These are phyloP conservation scores for Aulostomus chinensis DNA, from an alignment of 2,797 vertebrate genomes.

Conservation along the genomic window DNA sequence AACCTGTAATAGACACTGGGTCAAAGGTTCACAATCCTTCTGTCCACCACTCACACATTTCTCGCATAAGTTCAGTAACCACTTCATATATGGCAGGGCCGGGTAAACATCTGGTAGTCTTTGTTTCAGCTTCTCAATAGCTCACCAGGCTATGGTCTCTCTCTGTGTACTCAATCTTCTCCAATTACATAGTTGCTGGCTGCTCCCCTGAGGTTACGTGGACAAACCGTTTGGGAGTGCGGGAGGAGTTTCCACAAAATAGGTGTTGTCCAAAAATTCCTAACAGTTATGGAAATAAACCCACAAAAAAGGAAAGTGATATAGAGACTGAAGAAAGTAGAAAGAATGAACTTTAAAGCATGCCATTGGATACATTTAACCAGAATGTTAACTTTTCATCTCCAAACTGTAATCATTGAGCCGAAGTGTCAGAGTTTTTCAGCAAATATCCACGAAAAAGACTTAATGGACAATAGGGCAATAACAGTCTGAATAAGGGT, in stretches of 20 bases:
- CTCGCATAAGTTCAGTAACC: slow-evolving; percentile 58
- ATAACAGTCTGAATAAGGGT: no score
- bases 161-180: slow-evolving; percentile 74
- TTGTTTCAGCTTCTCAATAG: slow-evolving; percentile 75
- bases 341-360: slow-evolving; percentile 22
- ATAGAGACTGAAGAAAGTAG: slow-evolving; percentile 19
- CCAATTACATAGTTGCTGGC: slow-evolving; percentile 76
- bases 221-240: slow-evolving; percentile 75
- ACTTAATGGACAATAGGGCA: no score
- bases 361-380: slow-evolving; percentile 32
- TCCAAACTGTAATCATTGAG: no score
- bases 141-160: slow-evolving; percentile 73
- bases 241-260: slow-evolving; percentile 80
- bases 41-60: slow-evolving; percentile 59
- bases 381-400: slow-evolving; percentile 19
- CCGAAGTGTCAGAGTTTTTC: no score
- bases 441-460: no score
- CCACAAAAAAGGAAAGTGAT: slow-evolving; percentile 53
- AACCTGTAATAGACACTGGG: slow-evolving; percentile 64
- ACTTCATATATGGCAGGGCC: slow-evolving; percentile 68
- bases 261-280: slow-evolving; percentile 83
- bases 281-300: slow-evolving; percentile 79
- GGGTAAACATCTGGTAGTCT: slow-evolving; percentile 81
- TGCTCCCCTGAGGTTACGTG: slow-evolving; percentile 69
- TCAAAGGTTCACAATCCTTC: slow-evolving; percentile 71